Evolutionary conservation across 1,140 invertebrate genomes (phyloP).

Genomic region (Drosophila pallidifrons): DNA sequence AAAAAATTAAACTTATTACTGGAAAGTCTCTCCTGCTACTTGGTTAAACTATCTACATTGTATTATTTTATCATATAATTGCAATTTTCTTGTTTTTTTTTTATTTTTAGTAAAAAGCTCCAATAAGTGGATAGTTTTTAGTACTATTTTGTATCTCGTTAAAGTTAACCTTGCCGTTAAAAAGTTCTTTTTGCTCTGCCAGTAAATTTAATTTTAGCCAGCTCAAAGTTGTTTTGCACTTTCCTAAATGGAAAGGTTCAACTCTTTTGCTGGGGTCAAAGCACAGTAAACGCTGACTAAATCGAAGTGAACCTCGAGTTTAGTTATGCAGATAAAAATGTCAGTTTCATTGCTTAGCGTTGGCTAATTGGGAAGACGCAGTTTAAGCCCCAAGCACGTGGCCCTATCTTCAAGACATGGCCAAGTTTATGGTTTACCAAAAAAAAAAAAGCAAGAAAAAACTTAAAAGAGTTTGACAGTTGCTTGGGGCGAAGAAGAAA

Average conservation of each 20-base stretch:
- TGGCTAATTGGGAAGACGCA: slow-evolving; percentile 5
- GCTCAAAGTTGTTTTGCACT: not conserved
- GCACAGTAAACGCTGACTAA: not conserved
- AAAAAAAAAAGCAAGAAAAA: not conserved
- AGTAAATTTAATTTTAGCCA: too few relatives aligned
- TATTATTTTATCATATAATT: too few relatives aligned
- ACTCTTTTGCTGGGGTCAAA: not conserved
- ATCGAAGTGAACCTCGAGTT: not conserved
- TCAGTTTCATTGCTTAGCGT: not conserved
- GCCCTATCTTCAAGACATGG: slow-evolving; percentile 6
- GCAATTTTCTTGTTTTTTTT: too few relatives aligned
- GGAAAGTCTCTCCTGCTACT: too few relatives aligned
- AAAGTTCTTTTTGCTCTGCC: too few relatives aligned
- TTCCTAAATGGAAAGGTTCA: not conserved
- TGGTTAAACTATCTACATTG: too few relatives aligned
- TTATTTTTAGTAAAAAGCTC: too few relatives aligned
- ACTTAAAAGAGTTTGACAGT: slow-evolving; percentile 23
- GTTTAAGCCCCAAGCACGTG: slow-evolving; percentile 17
- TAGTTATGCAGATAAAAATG: slow-evolving; percentile 9
- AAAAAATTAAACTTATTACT: too few relatives aligned
- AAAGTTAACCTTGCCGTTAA: too few relatives aligned
- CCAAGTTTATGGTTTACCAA: slow-evolving; percentile 5
- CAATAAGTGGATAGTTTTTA: too few relatives aligned
- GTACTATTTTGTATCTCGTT: too few relatives aligned
- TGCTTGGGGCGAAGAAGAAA: slow-evolving; percentile 14